A percentile compares a stretch with the other conserved stretches of the same genome.
phyloP scores from a whole-genome alignment of 2,797 vertebrate genomes.

The Argya squamiceps region DNA sequence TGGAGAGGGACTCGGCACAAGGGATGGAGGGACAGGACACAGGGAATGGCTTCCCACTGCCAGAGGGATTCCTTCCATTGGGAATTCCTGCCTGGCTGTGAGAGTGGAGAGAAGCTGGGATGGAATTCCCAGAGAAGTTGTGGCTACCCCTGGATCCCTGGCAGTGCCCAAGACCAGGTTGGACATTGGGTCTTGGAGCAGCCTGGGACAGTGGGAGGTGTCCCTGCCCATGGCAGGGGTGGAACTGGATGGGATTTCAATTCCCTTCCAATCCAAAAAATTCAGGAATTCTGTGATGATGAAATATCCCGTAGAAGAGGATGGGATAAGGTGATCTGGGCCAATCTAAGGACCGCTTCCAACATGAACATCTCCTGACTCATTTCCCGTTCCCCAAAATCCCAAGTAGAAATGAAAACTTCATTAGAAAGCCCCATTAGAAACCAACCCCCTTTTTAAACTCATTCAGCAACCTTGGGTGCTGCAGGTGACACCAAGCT shows the following conservation, averaged over 20 bases:
- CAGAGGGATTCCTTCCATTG: no score
- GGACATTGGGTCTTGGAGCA: background rate
- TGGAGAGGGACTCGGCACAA: background rate
- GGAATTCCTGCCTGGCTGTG: background rate
- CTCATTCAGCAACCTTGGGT: accelerated
- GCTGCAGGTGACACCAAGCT: background rate
- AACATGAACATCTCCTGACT: background rate
- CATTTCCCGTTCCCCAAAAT: background rate
- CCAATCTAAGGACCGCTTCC: accelerated
- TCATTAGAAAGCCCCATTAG: accelerated
- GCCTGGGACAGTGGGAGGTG: background rate
- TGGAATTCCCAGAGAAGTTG: accelerated
- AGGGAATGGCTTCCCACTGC: background rate
- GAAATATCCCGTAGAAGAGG: background rate
- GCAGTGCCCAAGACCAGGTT: accelerated
- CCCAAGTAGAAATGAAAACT: background rate
- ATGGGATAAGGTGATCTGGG: background rate
- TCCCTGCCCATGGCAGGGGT: background rate
- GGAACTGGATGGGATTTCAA: accelerated
- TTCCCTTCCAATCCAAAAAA: accelerated
- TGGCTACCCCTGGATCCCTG: background rate
- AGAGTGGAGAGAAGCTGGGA: background rate
- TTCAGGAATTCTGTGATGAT: no score
- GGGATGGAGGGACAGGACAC: background rate
- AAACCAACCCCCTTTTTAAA: background rate